These are phyloP conservation scores for Carassius gibelio DNA, from an alignment of 2,113 vertebrate species.

Conservation along the genomic window DNA sequence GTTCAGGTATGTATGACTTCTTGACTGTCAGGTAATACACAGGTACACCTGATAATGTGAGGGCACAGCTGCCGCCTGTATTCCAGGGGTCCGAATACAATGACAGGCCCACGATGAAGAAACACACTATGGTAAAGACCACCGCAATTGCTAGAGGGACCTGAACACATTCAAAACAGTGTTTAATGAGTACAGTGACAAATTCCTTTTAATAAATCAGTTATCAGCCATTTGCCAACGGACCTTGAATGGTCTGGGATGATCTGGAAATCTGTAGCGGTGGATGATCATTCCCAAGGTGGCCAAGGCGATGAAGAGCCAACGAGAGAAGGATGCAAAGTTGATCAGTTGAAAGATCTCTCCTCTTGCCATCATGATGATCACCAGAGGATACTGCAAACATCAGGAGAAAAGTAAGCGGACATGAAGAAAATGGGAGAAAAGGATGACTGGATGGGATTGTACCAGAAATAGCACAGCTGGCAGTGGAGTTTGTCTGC, in stretches of 20 bases:
- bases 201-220: neutral
- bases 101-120: slow-evolving; percentile 93
- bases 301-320: slow-evolving; percentile 85
- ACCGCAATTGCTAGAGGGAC: slow-evolving; percentile 85
- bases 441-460: too few species aligned
- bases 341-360: slow-evolving; percentile 85
- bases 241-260: slow-evolving; percentile 84
- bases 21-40: slow-evolving; percentile 82
- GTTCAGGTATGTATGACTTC: slow-evolving; percentile 59
- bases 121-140: slow-evolving; percentile 88
- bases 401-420: slow-evolving; percentile 5
- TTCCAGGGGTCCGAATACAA: slow-evolving; percentile 95
- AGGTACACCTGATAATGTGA: slow-evolving; percentile 89
- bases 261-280: slow-evolving; percentile 79
- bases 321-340: slow-evolving; percentile 87
- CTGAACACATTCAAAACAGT: slow-evolving; percentile 67
- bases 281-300: slow-evolving; percentile 86
- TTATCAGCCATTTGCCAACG: slow-evolving; percentile 14
- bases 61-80: slow-evolving; percentile 85
- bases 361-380: slow-evolving; percentile 78
- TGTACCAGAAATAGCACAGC: slow-evolving; percentile 91
- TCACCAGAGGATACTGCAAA: slow-evolving; percentile 80
- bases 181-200: neutral
- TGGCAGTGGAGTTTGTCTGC: slow-evolving; percentile 91
- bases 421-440: neutral